A percentile compares a stretch with the other conserved stretches of the same genome.
Conservation (phyloP, 1,140 invertebrate genomes). For the Drosophila tani region DNA sequence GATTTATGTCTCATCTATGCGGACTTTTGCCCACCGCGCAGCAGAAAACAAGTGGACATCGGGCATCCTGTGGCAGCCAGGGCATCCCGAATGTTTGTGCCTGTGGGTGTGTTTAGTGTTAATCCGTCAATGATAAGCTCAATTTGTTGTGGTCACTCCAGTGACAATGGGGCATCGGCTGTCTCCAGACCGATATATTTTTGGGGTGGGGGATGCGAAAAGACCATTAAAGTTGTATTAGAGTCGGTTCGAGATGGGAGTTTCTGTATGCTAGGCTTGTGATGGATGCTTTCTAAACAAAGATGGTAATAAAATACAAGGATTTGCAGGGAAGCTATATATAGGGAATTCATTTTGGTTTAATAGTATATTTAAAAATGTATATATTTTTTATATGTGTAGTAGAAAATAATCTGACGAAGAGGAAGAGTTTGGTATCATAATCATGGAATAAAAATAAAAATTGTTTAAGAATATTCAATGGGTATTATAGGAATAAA, state of each 20-base stretch:
- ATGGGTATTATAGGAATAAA: too few relatives aligned
- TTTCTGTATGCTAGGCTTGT: background rate
- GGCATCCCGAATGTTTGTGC: constrained; percentile 15
- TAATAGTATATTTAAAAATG: background rate
- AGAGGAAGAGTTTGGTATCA: too few relatives aligned
- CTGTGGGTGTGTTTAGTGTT: constrained; percentile 77
- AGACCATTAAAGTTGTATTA: constrained; percentile 74
- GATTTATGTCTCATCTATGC: constrained; percentile 69
- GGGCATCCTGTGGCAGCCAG: constrained; percentile 20
- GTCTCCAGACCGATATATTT: constrained; percentile 28
- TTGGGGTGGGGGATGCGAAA: constrained; percentile 45
- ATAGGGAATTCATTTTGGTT: background rate
- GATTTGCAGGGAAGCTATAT: too few relatives aligned
- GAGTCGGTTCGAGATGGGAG: constrained; percentile 55
- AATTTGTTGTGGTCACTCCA: constrained; percentile 82
- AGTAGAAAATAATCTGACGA: too few relatives aligned
- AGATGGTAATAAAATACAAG: background rate
- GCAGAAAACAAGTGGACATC: constrained; percentile 62
- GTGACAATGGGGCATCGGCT: constrained; percentile 60
- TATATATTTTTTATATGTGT: too few relatives aligned
- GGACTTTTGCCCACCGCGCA: constrained; percentile 13
- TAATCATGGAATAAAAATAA: too few relatives aligned
- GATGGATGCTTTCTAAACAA: background rate
- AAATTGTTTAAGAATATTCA: too few relatives aligned
- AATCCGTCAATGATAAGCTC: constrained; percentile 84